A percentile compares a stretch with the other conserved stretches of the same genome.
Evolutionary conservation across 2,888 invertebrate genomes (phyloP).

Genomic region (Diarsia rubi): DNA sequence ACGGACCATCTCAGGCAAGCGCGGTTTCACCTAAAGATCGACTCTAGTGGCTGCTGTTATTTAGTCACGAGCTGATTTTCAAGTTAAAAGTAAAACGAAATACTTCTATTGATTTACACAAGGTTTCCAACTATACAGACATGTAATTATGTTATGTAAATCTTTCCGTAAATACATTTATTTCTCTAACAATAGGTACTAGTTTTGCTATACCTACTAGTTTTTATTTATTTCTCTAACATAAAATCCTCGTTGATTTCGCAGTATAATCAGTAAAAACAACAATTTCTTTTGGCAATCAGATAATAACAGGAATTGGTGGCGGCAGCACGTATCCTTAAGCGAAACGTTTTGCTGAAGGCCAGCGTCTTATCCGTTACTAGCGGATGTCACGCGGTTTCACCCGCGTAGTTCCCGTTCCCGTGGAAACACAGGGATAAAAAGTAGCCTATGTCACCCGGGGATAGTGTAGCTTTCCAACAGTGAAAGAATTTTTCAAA

Average conservation of each 20-base stretch:
- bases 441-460: no score
- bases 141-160: background rate
- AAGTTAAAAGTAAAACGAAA: background rate
- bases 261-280: background rate
- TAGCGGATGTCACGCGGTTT: no score
- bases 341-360: constrained; percentile 37
- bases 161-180: background rate
- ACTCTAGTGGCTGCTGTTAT: background rate
- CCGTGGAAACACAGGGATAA: no score
- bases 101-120: background rate
- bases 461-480: no score
- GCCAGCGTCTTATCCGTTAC: constrained; percentile 17
- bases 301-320: constrained; percentile 37
- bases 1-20: background rate
- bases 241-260: background rate
- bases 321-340: constrained; percentile 27
- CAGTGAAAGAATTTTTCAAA: no score
- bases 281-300: constrained; percentile 28
- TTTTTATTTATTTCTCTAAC: no score
- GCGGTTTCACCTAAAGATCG: background rate
- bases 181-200: background rate
- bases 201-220: no score
- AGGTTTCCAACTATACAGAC: background rate
- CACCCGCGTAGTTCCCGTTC: no score
- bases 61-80: background rate